Base-by-base conservation (phyloP, 2,888 invertebrate genomes). In the Cephus nigrinus region DNA sequence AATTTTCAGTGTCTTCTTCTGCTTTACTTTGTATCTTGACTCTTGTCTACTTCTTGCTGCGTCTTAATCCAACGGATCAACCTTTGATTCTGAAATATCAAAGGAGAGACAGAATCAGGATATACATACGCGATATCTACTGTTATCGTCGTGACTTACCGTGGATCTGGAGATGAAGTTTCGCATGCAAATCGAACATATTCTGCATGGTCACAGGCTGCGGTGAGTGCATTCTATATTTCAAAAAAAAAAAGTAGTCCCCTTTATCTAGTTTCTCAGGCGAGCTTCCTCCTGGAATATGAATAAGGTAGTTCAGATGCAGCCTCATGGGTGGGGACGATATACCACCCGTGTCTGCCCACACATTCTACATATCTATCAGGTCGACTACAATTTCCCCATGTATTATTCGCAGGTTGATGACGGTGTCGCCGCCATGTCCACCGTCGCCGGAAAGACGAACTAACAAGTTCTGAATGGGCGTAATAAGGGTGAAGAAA, bases 251-350 rank as follows among this genome's bases (percentile, higher is more conserved):
- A 74, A 72, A 35, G 73, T 79, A 73, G 36, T 68, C 76, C 79
- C 68, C 76, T 80, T 79, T 80, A 83, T 84, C 80, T 82, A 79
- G 79, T 82, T 84, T 82, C 79, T 78, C 55, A 55, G 55, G 55
- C 23, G 23, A 55, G 55, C 23, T 55, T 55, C 55, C 9, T 78
- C 76, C 81, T 76, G 78, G 79, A 77, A 80, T 80, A 81, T 82
- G 80, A 84, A 83, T 84, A 83, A 83, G 76, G 79, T 80, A 81
- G 82, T 79, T 80, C 77, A 75, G 78, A 81, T 82, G 81, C 82
- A 79, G 79, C 77, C 79, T 78, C 79, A 75, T 71, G 32, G 71
- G 31, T 71, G 12, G 71, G 23, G 74, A 74, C 78, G 79, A 82
- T 81, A 80, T 79, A 71, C 71, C 31, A 71, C 71, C 11, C 33